Evolutionary conservation across 1,140 invertebrate species (phyloP).

Genomic region (Polypedilum pembai): DNA sequence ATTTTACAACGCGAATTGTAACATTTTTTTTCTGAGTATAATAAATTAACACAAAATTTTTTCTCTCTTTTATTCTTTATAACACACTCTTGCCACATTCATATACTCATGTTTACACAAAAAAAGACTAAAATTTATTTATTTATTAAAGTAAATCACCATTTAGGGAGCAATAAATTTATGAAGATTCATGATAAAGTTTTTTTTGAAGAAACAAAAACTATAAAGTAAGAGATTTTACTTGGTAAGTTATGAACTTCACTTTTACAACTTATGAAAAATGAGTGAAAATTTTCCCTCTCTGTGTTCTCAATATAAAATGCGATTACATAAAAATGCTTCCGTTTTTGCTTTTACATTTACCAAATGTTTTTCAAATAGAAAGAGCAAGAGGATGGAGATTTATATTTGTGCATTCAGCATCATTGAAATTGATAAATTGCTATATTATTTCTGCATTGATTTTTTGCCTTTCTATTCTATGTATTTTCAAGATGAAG

Average conservation of each 20-base stretch:
- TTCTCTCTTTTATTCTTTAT: no score
- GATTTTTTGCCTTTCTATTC: not conserved
- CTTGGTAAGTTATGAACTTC: no score
- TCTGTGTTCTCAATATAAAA: no score
- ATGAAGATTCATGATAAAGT: not conserved
- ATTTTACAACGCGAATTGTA: no score
- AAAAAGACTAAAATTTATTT: slow-evolving; percentile 12
- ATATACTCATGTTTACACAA: slow-evolving; percentile 3
- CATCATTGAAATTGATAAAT: slow-evolving; percentile 19
- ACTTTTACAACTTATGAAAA: no score
- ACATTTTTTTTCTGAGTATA: no score
- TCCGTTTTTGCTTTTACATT: no score
- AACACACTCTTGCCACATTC: not conserved
- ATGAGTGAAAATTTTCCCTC: no score
- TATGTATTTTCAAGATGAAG: no score
- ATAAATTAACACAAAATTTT: no score
- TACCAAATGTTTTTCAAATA: no score
- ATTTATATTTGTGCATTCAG: slow-evolving; percentile 12
- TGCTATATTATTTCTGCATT: slow-evolving; percentile 17
- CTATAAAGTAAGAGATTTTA: not conserved
- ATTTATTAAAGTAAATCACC: slow-evolving; percentile 19
- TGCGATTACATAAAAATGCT: no score
- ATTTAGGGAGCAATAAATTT: slow-evolving; percentile 9
- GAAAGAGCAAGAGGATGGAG: not conserved
- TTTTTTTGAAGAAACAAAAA: slow-evolving; percentile 1